A percentile compares a stretch with the other conserved stretches of the same genome.
These are phyloP conservation scores for Melanotaenia parkinsoni DNA, from an alignment of 2,797 vertebrate genomes.

Conservation along the genomic window DNA sequence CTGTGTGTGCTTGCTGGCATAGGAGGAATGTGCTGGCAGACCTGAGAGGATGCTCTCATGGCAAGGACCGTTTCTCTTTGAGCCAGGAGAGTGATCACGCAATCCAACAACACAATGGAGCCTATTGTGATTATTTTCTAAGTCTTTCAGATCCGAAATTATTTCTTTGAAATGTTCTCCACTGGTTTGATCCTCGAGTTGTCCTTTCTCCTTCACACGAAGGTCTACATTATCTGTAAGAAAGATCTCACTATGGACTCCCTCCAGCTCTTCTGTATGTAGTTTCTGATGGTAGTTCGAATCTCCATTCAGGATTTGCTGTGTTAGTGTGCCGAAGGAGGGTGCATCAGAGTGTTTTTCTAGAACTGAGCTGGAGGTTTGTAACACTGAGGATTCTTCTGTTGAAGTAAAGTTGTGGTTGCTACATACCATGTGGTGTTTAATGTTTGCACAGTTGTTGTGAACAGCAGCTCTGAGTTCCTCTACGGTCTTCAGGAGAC, in stretches of 20 bases:
- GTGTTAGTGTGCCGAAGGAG: neutral
- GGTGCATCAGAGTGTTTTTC: slow-evolving; percentile 12
- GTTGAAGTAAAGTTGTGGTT: slow-evolving; percentile 23
- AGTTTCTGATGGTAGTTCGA: slow-evolving; percentile 79
- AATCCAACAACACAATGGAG: slow-evolving; percentile 77
- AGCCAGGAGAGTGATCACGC: slow-evolving; percentile 67
- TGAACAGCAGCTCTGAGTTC: slow-evolving; percentile 83
- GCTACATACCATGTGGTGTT: slow-evolving; percentile 19
- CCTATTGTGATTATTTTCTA: slow-evolving; percentile 87
- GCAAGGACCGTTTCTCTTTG: slow-evolving; percentile 74
- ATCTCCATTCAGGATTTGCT: slow-evolving; percentile 36
- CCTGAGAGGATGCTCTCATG: slow-evolving; percentile 59
- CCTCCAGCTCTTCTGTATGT: slow-evolving; percentile 76
- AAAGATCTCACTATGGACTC: slow-evolving; percentile 80
- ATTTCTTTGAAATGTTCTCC: slow-evolving; percentile 73
- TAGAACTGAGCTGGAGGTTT: slow-evolving; percentile 14
- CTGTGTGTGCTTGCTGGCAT: slow-evolving; percentile 88
- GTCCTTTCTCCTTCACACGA: slow-evolving; percentile 86
- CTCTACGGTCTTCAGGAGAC: slow-evolving; percentile 88
- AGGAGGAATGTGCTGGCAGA: slow-evolving; percentile 84
- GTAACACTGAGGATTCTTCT: slow-evolving; percentile 12
- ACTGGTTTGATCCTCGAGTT: slow-evolving; percentile 81
- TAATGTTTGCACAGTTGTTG: slow-evolving; percentile 77
- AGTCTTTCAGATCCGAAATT: slow-evolving; percentile 86
- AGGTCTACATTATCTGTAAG: slow-evolving; percentile 79